Evolutionary conservation across 2,797 vertebrate species (phyloP).

Genomic region (Gymnodraco acuticeps): DNA sequence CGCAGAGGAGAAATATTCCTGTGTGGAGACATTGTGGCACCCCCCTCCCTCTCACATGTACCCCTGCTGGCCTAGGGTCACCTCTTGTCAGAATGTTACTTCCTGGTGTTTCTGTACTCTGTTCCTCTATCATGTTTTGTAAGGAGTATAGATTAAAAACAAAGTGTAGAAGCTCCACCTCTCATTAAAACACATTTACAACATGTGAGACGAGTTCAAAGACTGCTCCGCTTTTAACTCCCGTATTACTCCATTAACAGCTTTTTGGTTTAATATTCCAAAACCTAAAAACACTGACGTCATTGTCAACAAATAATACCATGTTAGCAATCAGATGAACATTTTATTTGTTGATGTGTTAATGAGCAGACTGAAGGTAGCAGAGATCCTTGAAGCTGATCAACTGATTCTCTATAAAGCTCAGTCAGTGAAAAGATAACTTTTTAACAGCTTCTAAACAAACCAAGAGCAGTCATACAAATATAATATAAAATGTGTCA

Average conservation of each 20-base stretch:
- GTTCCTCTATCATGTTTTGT: constrained; percentile 31
- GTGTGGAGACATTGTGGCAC: constrained; percentile 35
- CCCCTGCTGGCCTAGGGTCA: constrained; percentile 61
- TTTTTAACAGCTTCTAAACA: constrained; percentile 1
- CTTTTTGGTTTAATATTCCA: constrained; percentile 15
- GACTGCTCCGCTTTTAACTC: constrained; percentile 21
- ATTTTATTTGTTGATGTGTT: neutral
- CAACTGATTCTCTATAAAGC: too few relatives aligned
- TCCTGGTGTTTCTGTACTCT: constrained; percentile 53
- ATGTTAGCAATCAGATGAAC: constrained; percentile 18
- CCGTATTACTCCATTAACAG: constrained; percentile 18
- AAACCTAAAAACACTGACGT: constrained; percentile 30
- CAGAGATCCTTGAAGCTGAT: too few relatives aligned
- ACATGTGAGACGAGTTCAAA: constrained; percentile 32
- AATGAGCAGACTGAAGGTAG: constrained; percentile 5
- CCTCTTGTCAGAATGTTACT: constrained; percentile 48
- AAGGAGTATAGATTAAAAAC: constrained; percentile 34
- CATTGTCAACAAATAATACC: constrained; percentile 18
- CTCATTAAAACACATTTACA: constrained; percentile 8
- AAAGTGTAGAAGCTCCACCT: constrained; percentile 26
- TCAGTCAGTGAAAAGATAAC: too few relatives aligned
- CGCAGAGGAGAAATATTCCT: constrained; percentile 47
- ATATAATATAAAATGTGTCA: constrained; percentile 2
- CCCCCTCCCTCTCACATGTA: constrained; percentile 22
- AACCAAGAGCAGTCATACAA: neutral